These are phyloP conservation scores for Chrysopa pallens DNA, from an alignment of 1,140 invertebrate species.

Conservation along the genomic window DNA sequence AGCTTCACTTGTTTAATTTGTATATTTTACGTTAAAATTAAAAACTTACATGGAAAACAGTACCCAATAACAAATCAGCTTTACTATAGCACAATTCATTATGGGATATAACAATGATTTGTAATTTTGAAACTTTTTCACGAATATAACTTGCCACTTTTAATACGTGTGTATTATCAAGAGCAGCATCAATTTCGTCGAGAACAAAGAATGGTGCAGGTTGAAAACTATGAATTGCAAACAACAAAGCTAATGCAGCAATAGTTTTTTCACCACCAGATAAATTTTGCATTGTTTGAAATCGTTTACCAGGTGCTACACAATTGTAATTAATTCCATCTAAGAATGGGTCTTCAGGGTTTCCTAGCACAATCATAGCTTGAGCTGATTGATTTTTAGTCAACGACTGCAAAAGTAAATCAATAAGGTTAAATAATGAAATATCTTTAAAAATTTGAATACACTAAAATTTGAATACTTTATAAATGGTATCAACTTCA, in stretches of 20 bases:
- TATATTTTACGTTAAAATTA: conserved; percentile 26
- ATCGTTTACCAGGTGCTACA: conserved; percentile 94
- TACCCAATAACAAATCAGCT: conserved; percentile 92
- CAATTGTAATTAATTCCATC: conserved; percentile 98
- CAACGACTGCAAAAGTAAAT: conserved; percentile 39
- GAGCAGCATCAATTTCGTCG: conserved; percentile 96
- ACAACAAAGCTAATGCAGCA: conserved; percentile 87
- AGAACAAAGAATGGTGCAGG: conserved; percentile 97
- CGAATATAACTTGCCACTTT: conserved; percentile 85
- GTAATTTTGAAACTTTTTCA: conserved; percentile 63
- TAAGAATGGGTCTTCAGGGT: conserved; percentile 96
- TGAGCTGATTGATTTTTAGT: conserved; percentile 96
- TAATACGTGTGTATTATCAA: conserved; percentile 98
- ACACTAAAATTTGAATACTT: too few species aligned
- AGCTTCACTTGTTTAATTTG: too few species aligned
- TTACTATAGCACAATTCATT: conserved; percentile 99
- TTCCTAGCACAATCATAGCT: conserved; percentile 92
- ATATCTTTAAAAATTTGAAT: neutral
- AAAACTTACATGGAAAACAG: conserved; percentile 79
- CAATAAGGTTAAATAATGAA: neutral
- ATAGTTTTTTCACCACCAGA: conserved; percentile 99
- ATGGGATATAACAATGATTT: conserved; percentile 97
- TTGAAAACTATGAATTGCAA: conserved; percentile 96
- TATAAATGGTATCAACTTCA: conserved; percentile 97
- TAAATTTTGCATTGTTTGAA: conserved; percentile 97